Percentiles rank a stretch among this genome's conserved stretches.
Evolutionary conservation across 2,888 invertebrate genomes (phyloP).

Genomic region (Mamestra brassicae): DNA sequence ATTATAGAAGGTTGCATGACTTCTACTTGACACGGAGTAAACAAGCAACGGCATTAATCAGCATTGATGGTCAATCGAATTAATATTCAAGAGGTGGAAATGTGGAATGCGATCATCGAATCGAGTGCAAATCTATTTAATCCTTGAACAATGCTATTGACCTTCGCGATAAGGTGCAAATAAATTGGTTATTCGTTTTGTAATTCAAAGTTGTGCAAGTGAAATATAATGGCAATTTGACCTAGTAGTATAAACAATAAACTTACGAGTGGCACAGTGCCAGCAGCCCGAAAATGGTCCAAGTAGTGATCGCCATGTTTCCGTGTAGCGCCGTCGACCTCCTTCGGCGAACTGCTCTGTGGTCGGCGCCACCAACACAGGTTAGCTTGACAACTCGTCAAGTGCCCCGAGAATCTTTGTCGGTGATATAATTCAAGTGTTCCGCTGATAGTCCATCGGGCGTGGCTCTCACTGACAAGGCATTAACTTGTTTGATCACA

Average conservation of each 20-base stretch:
- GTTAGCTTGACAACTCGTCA: constrained; percentile 66
- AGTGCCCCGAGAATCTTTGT: constrained; percentile 66
- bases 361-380: constrained; percentile 50
- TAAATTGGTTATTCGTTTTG: not conserved
- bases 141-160: constrained; percentile 33
- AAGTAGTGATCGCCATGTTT: constrained; percentile 80
- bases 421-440: constrained; percentile 60
- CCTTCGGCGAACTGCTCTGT: constrained; percentile 72
- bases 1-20: constrained; percentile 12
- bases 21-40: not conserved
- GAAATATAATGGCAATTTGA: constrained; percentile 37
- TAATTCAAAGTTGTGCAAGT: not conserved
- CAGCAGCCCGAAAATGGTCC: constrained; percentile 78
- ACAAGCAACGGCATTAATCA: not conserved
- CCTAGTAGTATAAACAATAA: constrained; percentile 64
- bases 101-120: constrained; percentile 3
- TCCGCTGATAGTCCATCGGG: constrained; percentile 49
- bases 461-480: constrained; percentile 57
- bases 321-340: constrained; percentile 74
- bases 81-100: constrained; percentile 21
- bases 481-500: constrained; percentile 43
- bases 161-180: constrained; percentile 13
- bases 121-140: constrained; percentile 9
- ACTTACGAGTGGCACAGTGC: constrained; percentile 85
- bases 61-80: constrained; percentile 16